A percentile compares a stretch with the other conserved stretches of the same genome.
phyloP scores from a whole-genome alignment of 2,797 vertebrate species.

The Enteromius anoplus region DNA sequence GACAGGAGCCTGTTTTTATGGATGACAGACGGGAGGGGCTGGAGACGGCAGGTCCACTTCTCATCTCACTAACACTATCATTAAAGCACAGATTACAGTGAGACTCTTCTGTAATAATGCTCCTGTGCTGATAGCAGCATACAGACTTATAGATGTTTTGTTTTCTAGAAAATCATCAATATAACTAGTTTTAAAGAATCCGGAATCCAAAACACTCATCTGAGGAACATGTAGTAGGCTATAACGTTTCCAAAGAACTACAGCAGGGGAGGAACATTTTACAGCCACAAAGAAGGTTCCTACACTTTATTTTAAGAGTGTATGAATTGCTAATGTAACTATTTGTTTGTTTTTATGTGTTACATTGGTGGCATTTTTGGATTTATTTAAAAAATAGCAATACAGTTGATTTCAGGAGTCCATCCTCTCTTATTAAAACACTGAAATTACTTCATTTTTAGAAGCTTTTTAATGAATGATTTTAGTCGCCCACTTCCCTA shows the following conservation, averaged over 20 bases:
- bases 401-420: neutral
- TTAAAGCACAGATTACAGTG: conserved; percentile 60
- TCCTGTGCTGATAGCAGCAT: conserved; percentile 10
- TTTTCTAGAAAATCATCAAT: neutral
- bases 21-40: conserved; percentile 60
- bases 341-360: neutral
- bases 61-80: conserved; percentile 50
- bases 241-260: neutral
- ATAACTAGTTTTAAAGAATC: neutral
- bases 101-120: conserved; percentile 37
- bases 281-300: neutral
- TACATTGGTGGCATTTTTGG: neutral
- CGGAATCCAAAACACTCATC: neutral
- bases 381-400: neutral
- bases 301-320: neutral
- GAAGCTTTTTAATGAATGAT: neutral
- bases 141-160: neutral
- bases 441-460: neutral
- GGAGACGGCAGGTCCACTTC: conserved; percentile 61
- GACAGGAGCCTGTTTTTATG: conserved; percentile 62
- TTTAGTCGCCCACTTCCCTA: neutral
- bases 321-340: neutral
- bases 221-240: neutral
- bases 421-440: neutral
- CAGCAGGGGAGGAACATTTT: neutral